Conservation (phyloP, 2,113 vertebrate genomes). For the Caranx ignobilis region DNA sequence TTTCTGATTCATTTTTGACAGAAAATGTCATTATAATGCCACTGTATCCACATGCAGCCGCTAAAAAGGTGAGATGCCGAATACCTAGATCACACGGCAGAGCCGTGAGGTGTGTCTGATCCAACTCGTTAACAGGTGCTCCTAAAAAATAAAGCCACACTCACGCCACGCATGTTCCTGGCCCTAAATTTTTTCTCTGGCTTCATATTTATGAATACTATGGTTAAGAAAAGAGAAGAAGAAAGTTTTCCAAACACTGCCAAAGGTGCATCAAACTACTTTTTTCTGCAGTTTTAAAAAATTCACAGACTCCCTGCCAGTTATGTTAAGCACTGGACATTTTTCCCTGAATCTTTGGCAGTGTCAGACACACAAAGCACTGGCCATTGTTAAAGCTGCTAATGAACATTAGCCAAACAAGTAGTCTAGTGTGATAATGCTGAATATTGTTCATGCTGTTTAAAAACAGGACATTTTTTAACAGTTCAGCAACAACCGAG, state of each 20-base stretch:
- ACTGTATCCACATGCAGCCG: too few relatives aligned
- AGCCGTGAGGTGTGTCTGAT: too few relatives aligned
- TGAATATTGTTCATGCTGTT: neutral
- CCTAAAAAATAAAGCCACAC: too few relatives aligned
- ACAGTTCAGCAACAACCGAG: neutral
- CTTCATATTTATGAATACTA: neutral
- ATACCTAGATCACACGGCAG: too few relatives aligned
- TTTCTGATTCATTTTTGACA: too few relatives aligned
- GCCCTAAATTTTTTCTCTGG: neutral
- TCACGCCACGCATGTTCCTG: too few relatives aligned
- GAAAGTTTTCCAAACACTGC: neutral
- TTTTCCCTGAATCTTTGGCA: constrained; percentile 35
- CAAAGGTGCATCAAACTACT: neutral
- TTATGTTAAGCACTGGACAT: constrained; percentile 6
- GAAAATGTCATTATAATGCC: too few relatives aligned
- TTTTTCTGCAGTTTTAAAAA: constrained; percentile 1
- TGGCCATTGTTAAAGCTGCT: constrained; percentile 12
- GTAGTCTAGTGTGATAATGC: constrained; percentile 6
- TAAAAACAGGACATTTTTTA: neutral
- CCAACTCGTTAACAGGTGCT: too few relatives aligned
- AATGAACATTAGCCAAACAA: constrained; percentile 21
- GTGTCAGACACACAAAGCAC: constrained; percentile 16
- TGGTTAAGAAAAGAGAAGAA: neutral
- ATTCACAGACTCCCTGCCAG: constrained; percentile 1
- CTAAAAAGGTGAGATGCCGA: too few relatives aligned